Evolutionary conservation across 2,797 vertebrate genomes (phyloP), one percentile per base, ranked within the genome.

Genomic region (Lindbergichthys nudifrons): DNA sequence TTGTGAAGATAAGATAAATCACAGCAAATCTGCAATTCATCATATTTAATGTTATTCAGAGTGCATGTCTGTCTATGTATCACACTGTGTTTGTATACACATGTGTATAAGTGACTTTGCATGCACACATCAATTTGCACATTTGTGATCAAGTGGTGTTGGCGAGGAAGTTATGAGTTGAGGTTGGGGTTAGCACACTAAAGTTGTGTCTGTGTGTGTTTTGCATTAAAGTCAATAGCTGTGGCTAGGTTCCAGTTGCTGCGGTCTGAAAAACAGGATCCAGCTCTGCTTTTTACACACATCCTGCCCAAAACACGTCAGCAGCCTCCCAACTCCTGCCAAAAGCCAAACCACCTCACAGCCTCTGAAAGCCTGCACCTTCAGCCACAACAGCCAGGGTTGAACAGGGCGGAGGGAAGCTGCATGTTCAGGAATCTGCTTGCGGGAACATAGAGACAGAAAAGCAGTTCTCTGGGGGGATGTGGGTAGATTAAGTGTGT

Each of bases 271-370:
- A 93, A 93, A 92, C 91, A 93, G 91, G 92, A 94, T 93, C 91
- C 83, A 89, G 86, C 75, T 8, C 84, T 83, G 90, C 91, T 91
- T 91, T 90, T 92, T 89, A 91, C 92, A 94, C 93, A 93, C 91
- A 93, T 95, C 92, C 92, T 92, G 91, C 88, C 89, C 84, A 53
- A 83, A 79, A 85, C 82, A 93, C 91, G 90, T 94, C 93, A 92
- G 85, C 87, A 92, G 75, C 79, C 87, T 93, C 90, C 90, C 80
- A 86, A 84, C 87, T 81, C 65, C 81, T 93, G 91, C 91, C 92
- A 94, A 90, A 81, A 90, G 84, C 83, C 86, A 79, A 87, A 86
- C 87, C 89, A 78, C 82, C 91, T 80, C 73, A 50, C 87, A 75
- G 83, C 87, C 92, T 81, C 77, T 82, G 72, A 77, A 76, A 85